phyloP scores from a whole-genome alignment of 1,140 invertebrate species.

The Globodera rostochiensis region DNA sequence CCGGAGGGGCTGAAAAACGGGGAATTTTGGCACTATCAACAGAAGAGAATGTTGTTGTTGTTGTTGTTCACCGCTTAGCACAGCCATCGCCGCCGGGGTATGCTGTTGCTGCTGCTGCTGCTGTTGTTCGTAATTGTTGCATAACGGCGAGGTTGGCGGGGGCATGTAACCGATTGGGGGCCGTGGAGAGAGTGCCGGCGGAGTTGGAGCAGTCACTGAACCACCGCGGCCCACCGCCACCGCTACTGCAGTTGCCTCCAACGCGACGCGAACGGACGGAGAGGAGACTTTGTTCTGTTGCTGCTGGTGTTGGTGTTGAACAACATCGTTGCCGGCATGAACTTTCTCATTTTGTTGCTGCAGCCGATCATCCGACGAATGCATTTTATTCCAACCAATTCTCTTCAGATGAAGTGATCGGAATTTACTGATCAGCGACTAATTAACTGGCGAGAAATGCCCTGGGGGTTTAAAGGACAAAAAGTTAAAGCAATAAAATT shows the following conservation, averaged over 20 bases:
- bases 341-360: background rate
- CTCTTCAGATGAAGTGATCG: too few relatives aligned
- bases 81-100: background rate
- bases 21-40: background rate
- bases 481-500: too few relatives aligned
- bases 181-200: background rate
- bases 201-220: too few relatives aligned
- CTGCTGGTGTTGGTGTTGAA: too few relatives aligned
- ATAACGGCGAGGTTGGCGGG: background rate
- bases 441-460: too few relatives aligned
- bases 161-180: background rate
- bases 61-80: background rate
- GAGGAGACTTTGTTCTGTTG: background rate
- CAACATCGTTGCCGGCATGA: background rate
- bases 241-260: background rate
- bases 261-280: background rate
- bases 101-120: background rate
- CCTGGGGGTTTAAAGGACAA: too few relatives aligned
- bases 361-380: background rate
- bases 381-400: background rate
- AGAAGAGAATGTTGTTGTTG: too few relatives aligned
- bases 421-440: too few relatives aligned
- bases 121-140: background rate
- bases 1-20: background rate
- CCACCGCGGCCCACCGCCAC: too few relatives aligned